These are phyloP conservation scores for Puntigrus tetrazona DNA, from an alignment of 2,113 vertebrate genomes.

Conservation along the genomic window DNA sequence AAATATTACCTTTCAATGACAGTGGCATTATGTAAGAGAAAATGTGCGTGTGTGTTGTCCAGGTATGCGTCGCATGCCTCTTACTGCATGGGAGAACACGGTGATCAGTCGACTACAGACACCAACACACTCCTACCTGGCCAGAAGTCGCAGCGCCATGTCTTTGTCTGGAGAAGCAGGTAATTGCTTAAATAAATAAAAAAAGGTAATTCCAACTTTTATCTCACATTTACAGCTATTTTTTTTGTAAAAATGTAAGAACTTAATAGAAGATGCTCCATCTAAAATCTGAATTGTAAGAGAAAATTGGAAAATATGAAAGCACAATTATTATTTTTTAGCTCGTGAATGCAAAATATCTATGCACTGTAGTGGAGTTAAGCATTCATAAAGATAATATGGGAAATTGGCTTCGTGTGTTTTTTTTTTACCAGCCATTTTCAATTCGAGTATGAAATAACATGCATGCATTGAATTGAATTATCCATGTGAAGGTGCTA, in stretches of 20 bases:
- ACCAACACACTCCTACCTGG: constrained; percentile 97
- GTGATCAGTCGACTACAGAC: constrained; percentile 92
- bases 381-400: not conserved
- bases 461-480: not conserved
- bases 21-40: not conserved
- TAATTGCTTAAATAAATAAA: not conserved
- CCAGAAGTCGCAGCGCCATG: constrained; percentile 91
- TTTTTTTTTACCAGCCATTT: not conserved
- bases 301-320: not conserved
- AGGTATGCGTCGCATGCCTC: constrained; percentile 86
- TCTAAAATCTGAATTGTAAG: not conserved
- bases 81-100: constrained; percentile 92
- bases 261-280: too few species aligned
- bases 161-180: constrained; percentile 92
- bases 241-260: too few species aligned
- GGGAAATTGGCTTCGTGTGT: not conserved
- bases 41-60: constrained; percentile 26
- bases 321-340: too few species aligned
- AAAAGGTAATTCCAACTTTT: not conserved
- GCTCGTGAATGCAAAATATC: too few species aligned
- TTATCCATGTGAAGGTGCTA: not conserved
- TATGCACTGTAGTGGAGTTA: too few species aligned
- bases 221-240: too few species aligned
- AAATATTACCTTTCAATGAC: constrained; percentile 1
- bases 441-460: not conserved